A percentile compares a stretch with the other conserved stretches of the same genome.
These are phyloP conservation scores for Anguilla marmorata DNA, from an alignment of 2,797 vertebrate species.

Conservation along the genomic window DNA sequence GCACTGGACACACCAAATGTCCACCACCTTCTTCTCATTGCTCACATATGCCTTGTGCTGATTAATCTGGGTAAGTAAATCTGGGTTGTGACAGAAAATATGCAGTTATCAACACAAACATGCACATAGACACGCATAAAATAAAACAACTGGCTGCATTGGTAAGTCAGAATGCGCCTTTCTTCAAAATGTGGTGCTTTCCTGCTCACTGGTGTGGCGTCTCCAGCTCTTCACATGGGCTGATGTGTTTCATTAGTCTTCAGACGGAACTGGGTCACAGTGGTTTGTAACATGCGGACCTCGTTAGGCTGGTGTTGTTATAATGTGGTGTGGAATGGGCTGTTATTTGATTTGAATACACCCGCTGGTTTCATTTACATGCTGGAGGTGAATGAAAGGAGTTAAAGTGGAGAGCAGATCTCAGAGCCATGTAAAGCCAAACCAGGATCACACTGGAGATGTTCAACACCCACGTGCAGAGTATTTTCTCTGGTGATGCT, in stretches of 20 bases:
- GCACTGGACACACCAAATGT: not conserved
- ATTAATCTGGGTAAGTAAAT: not conserved
- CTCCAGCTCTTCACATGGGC: not conserved
- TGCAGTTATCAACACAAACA: not conserved
- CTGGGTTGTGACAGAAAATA: not conserved
- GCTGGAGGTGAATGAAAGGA: slow-evolving; percentile 16
- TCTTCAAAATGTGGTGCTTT: not conserved
- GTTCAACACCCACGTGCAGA: not conserved
- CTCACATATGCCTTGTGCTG: not conserved
- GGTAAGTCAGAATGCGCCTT: not conserved
- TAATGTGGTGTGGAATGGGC: slow-evolving; percentile 14
- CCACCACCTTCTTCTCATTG: too few species aligned
- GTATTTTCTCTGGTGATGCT: too few species aligned
- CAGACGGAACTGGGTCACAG: not conserved
- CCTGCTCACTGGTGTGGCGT: not conserved
- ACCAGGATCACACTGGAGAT: not conserved
- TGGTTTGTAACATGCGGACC: not conserved
- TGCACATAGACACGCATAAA: not conserved
- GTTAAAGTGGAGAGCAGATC: not conserved
- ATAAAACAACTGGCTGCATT: not conserved
- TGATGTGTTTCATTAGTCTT: not conserved
- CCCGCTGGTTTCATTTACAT: slow-evolving; percentile 18
- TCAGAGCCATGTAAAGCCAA: not conserved
- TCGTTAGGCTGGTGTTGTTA: slow-evolving; percentile 17
- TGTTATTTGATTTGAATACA: slow-evolving; percentile 8